These are phyloP conservation scores for Nothobranchius furzeri DNA, from an alignment of 2,113 vertebrate species.

Conservation along the genomic window DNA sequence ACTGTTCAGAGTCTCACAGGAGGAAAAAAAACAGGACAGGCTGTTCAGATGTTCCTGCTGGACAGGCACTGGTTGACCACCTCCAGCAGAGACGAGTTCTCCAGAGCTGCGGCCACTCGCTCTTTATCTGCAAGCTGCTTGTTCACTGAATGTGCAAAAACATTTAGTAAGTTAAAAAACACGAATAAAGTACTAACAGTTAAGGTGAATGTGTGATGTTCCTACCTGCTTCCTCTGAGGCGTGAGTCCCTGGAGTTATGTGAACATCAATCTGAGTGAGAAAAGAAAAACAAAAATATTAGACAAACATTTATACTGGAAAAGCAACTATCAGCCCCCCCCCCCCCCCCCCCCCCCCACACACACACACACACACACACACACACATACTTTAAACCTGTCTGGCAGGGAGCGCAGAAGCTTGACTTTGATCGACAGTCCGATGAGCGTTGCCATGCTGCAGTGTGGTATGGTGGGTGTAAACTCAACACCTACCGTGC, in stretches of 20 bases:
- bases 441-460: slow-evolving; percentile 97
- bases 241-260: slow-evolving; percentile 92
- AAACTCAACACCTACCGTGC: slow-evolving; percentile 86
- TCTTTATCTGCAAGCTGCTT: slow-evolving; percentile 98
- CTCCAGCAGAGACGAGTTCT: slow-evolving; percentile 93
- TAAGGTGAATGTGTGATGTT: neutral
- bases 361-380: neutral
- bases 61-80: slow-evolving; percentile 97
- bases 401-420: slow-evolving; percentile 89
- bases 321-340: neutral
- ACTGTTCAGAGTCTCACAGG: neutral
- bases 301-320: neutral
- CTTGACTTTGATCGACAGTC: slow-evolving; percentile 97
- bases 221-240: slow-evolving; percentile 90
- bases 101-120: slow-evolving; percentile 93
- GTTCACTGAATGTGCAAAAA: slow-evolving; percentile 82
- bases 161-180: neutral
- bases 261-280: slow-evolving; percentile 91
- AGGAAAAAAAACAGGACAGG: neutral
- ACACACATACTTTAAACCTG: slow-evolving; percentile 88
- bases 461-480: slow-evolving; percentile 98
- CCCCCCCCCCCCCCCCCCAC: too few relatives aligned
- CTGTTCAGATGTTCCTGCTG: slow-evolving; percentile 63
- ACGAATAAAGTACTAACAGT: neutral
- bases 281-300: neutral